Base-by-base conservation (phyloP, 1,140 invertebrate genomes). In the Mesaphorura yosii region DNA sequence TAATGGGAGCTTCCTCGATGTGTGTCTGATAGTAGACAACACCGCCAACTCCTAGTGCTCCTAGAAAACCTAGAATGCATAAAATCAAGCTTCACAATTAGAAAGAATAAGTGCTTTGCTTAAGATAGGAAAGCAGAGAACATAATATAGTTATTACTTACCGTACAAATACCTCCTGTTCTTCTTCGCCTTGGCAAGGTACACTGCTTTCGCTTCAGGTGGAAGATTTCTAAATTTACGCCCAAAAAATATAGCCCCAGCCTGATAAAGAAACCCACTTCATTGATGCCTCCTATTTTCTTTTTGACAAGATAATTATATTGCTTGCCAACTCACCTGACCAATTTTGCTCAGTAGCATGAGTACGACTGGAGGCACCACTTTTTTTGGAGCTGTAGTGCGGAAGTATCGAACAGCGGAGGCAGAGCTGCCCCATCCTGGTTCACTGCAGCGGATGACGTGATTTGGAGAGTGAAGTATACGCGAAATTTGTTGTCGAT, bases 1-100 rank as follows among this genome's bases (percentile, higher is more conserved):
- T 76, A 19, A 74, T 62, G 2, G 73, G 72, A 12, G 70, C 67
- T 54, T 66, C 65, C 58, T 71, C 57, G 23, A 73, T 40, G 57
- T 74, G 73, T 15, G 51, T 64, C 15, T 52, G 23, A 57, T 73
- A 72, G 5, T 62, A 48, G 6, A 56, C 29, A 34, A 28, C 48
- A 2, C 45, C 45, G 10, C 47, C 53, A n/a, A 57, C 26, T 4
- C 19, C 34, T 3, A 57, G 31, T 14, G 28, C 42, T 19, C 48
- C 57, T 2, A 59, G 25, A 31, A 55, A 17, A 27, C 15, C 10
- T 20, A n/a, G 28, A 46, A 34, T 42, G 10, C 25, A 7, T 22
- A 14, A 27, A 6, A 39, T 40, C 7, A 55, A 25, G 6, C 22
- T 25, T n/a, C 10, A 51, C 10, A 12, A 47, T n/a, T 19, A 52